Base-by-base conservation (phyloP, 2,113 vertebrate genomes). In the Catharus fuscescens region DNA sequence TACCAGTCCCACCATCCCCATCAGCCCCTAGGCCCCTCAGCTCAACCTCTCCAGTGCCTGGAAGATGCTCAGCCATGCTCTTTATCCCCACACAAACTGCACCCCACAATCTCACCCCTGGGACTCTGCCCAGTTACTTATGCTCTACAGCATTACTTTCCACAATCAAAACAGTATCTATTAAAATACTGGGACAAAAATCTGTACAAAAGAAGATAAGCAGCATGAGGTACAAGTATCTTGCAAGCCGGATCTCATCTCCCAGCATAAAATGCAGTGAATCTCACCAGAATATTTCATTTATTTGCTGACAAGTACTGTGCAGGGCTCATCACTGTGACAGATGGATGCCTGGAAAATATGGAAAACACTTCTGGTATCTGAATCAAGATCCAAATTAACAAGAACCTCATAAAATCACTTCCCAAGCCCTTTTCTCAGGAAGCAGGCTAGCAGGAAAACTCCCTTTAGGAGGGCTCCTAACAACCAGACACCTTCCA, bases 301-400 rank as follows among this genome's bases (percentile, higher is more conserved):
- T 89, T 96, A 93, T 89, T 94, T 96, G 95, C 95, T 97, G 95
- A 96, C 95, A 97, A 95, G 88, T 66, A 79, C 90, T 88, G 92
- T 80, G 74, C 92, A 84, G 52, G 88, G 93, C 90, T 96, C 84
- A 34, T 89, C 87, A 73, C 87, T 90, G 74, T 79, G 93, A 89
- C 93, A 95, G 95, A 97, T 96, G 96, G 89, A 78, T 88, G 90
- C 84, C 88, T 96, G 91, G 90, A 92, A 95, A 95, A 95, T 84
- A 92, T 87, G 95, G 92, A 95, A 96, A 97, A 96, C 93, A 95
- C 94, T 97, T 92, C 93, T 96, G 90, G 77, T 93, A 94, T 90
- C 80, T 82, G 77, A 93, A 94, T 94, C 90, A 80, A 94, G 93
- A 93, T 92, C 84, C 93, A 97, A 96, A 91, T 93, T 95, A 96